Conservation (phyloP, 2,888 invertebrate genomes). For the Rhimphoctona megacephalus region DNA sequence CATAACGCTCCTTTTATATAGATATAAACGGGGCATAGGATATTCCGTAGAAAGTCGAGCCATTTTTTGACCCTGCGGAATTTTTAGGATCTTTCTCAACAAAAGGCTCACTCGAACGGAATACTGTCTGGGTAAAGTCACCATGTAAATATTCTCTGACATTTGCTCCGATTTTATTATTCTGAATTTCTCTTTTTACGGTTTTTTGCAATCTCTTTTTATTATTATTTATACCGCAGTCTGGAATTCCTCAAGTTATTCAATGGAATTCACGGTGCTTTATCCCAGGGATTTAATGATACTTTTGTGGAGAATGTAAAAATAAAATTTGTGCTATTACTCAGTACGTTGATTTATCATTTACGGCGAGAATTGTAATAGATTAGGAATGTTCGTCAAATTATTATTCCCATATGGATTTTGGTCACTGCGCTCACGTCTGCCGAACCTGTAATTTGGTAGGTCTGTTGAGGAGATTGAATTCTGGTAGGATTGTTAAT, state of each 20-base stretch:
- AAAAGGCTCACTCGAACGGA: background rate
- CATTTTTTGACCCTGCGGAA: background rate
- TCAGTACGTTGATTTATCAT: background rate
- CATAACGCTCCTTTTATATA: background rate
- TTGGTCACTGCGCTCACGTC: constrained; percentile 17
- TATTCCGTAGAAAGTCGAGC: constrained; percentile 15
- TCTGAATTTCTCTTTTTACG: background rate
- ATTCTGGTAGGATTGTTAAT: constrained; percentile 9
- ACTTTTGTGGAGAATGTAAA: background rate
- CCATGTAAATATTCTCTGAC: background rate
- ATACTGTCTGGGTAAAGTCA: background rate
- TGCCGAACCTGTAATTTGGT: constrained; percentile 14
- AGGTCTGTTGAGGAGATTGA: background rate
- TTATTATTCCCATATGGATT: constrained; percentile 3
- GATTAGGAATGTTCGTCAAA: constrained; percentile 10
- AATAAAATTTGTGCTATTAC: background rate
- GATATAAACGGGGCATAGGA: background rate
- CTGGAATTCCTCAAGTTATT: background rate
- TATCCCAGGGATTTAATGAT: background rate
- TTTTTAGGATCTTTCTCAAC: background rate
- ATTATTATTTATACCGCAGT: background rate
- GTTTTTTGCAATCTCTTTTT: background rate
- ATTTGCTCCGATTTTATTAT: background rate
- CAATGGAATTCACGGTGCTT: background rate
- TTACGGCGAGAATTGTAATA: constrained; percentile 3